Base-by-base conservation (phyloP, 2,113 vertebrate genomes). In the Aegypius monachus region DNA sequence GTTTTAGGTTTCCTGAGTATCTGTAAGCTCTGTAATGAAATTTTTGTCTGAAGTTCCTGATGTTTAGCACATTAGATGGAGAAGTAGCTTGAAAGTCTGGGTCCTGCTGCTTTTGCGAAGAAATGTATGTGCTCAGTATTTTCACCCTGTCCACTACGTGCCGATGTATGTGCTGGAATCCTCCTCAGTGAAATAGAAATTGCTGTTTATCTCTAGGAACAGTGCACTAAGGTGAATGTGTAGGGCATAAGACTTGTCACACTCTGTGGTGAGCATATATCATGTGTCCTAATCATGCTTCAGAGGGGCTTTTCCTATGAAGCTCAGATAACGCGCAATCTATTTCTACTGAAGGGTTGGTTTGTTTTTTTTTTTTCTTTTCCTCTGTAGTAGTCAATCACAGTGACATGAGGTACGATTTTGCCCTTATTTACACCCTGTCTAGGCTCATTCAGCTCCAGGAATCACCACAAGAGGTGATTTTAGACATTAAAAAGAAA, bases 201-300 rank as follows among this genome's bases (percentile, higher is more conserved):
- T 2, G 2, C 27, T 18, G 19, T 53, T 59, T 42, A 21, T 42
- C 38, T 80, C 42, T 65, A 81, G 81, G 36, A 61, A 48, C 4
- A 5, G 58, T 55, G 67, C 40, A 38, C 4, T 20, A 58, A 42
- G 22, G 8, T 53, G 27, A 75, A 72, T 38, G 17, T 53, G 8
- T 50, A 0, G 0, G 32, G 17, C 2, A 2, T 42, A 62, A 43
- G 67, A 52, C n/a, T 59, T 50, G 38, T 45, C 22, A 22, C 8
- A 2, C 16, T 53, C 61, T 32, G 3, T 50, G 48, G 18, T 67
- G 25, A 13, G 18, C 4, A 2, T n/a, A 0, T 42, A 10, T 73
- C 2, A 0, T 9, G 29, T 61, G 18, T 78, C 36, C 55, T 82
- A 70, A 7, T 47, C 1, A 6, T 31, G 21, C 55, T 78, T 61